Evolutionary conservation across 2,797 vertebrate species (phyloP).

Genomic region (Coluber constrictor): DNA sequence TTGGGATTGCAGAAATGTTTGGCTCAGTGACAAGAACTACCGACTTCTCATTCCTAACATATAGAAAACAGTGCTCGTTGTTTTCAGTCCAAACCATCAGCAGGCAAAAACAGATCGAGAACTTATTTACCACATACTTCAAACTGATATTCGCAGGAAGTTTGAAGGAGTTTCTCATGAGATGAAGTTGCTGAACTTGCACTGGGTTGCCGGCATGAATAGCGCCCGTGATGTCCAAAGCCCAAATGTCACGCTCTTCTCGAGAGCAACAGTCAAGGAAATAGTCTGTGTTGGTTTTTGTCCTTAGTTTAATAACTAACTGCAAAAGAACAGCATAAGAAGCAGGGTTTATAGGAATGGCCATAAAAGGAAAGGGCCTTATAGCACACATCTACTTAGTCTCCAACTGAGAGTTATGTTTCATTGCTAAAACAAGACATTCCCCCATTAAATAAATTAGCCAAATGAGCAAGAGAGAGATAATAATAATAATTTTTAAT

Average conservation of each 20-base stretch:
- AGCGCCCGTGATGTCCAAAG: slow-evolving; percentile 79
- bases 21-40: background rate
- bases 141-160: slow-evolving; percentile 80
- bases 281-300: slow-evolving; percentile 79
- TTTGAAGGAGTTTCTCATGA: slow-evolving; percentile 74
- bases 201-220: slow-evolving; percentile 73
- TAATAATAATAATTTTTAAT: too few species aligned
- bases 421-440: background rate
- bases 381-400: background rate
- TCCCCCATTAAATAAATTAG: background rate
- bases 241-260: slow-evolving; percentile 91
- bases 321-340: slow-evolving; percentile 60
- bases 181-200: slow-evolving; percentile 69
- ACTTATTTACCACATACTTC: slow-evolving; percentile 71
- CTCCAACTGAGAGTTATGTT: background rate
- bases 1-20: background rate
- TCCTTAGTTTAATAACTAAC: slow-evolving; percentile 86
- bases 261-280: slow-evolving; percentile 90
- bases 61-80: background rate
- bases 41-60: background rate
- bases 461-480: background rate
- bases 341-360: background rate
- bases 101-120: background rate
- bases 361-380: background rate
- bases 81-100: background rate